Conservation (phyloP, 2,797 vertebrate species). For the Coranthus polyacanthus region DNA sequence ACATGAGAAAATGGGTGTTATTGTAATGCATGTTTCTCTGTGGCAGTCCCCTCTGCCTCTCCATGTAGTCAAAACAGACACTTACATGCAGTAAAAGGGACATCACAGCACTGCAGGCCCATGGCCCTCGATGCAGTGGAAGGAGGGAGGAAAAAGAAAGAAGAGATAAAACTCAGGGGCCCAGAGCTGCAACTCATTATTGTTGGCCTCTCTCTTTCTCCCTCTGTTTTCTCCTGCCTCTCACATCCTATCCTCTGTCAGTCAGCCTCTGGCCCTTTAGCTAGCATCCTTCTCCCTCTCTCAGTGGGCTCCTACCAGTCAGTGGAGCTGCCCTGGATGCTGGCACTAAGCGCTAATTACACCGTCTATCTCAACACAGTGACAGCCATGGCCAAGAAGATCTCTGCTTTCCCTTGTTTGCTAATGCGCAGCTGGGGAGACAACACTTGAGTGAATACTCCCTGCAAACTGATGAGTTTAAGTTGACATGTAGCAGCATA, state of each 20-base stretch:
- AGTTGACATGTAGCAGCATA: constrained; percentile 54
- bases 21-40: constrained; percentile 54
- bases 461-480: constrained; percentile 45
- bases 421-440: constrained; percentile 67
- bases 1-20: constrained; percentile 72
- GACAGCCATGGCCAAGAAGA: constrained; percentile 62
- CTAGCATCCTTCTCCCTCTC: constrained; percentile 55
- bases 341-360: constrained; percentile 79
- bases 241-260: constrained; percentile 56
- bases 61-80: constrained; percentile 68
- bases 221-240: constrained; percentile 39
- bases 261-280: constrained; percentile 62
- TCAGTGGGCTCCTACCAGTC: constrained; percentile 65
- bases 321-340: constrained; percentile 65
- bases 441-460: constrained; percentile 58
- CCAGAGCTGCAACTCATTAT: constrained; percentile 69
- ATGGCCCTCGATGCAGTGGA: constrained; percentile 31
- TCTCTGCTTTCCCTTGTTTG: constrained; percentile 53
- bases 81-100: constrained; percentile 67
- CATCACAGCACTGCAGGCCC: constrained; percentile 55
- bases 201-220: constrained; percentile 42
- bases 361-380: constrained; percentile 64
- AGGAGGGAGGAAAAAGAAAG: constrained; percentile 33
- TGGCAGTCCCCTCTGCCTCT: constrained; percentile 54
- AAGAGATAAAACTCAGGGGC: constrained; percentile 44